Percentiles rank a stretch among this genome's conserved stretches.
Conservation (phyloP, 92 coral and sea anemone species). For the Siderastrea radians region DNA sequence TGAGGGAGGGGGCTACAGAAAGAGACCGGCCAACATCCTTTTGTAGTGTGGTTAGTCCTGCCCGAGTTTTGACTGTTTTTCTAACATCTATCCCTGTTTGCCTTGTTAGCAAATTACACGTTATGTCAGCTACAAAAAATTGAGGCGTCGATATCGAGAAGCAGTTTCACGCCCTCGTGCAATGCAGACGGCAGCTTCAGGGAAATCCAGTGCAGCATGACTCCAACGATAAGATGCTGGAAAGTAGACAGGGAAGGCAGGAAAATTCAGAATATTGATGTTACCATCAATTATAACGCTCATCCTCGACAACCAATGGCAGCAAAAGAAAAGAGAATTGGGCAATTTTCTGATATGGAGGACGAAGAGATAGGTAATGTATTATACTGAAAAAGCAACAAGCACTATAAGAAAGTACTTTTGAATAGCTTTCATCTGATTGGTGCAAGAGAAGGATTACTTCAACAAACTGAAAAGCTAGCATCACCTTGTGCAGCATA, state of each 20-base stretch:
- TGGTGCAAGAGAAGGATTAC: no score
- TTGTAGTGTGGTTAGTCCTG: no score
- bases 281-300: conserved; percentile 19
- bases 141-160: conserved; percentile 33
- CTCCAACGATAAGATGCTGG: conserved; percentile 71
- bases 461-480: no score
- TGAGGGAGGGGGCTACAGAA: no score
- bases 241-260: conserved; percentile 82
- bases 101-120: conserved; percentile 22
- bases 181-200: conserved; percentile 79
- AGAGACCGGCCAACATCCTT: no score
- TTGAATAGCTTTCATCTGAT: background rate
- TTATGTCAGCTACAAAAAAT: conserved; percentile 27
- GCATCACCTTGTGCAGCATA: background rate
- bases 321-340: conserved; percentile 3
- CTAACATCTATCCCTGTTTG: background rate
- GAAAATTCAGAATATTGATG: conserved; percentile 46
- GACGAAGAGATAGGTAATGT: conserved; percentile 52
- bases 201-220: conserved; percentile 70
- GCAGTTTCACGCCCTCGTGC: conserved; percentile 55
- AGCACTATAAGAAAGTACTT: background rate
- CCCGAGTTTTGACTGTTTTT: no score
- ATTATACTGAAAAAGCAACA: background rate
- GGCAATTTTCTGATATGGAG: conserved; percentile 18
- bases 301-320: conserved; percentile 5